phyloP scores from a whole-genome alignment of 2,113 vertebrate species.

The Cyrtonyx montezumae region DNA sequence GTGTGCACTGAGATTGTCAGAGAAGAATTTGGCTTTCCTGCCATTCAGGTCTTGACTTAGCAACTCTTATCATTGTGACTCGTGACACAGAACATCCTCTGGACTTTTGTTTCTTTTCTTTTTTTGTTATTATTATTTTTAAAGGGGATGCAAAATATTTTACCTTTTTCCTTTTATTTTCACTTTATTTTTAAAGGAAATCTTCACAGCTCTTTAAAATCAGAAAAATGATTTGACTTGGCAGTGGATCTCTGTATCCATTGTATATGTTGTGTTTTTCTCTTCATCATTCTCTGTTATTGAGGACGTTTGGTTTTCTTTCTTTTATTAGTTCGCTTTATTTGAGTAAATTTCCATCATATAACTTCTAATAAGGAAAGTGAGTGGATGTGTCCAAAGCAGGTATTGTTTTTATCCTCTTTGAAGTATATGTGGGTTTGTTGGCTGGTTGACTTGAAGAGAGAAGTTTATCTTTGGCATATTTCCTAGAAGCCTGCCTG shows the following conservation, averaged over 20 bases:
- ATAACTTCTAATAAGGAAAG: background rate
- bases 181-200: background rate
- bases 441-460: background rate
- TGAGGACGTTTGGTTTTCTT: background rate
- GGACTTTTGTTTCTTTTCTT: background rate
- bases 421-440: background rate
- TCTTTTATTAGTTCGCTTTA: background rate
- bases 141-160: background rate
- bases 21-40: background rate
- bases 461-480: conserved; percentile 19
- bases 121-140: background rate
- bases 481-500: conserved; percentile 1
- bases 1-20: background rate
- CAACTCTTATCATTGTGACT: background rate
- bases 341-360: background rate
- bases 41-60: background rate
- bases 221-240: background rate
- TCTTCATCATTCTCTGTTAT: background rate
- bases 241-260: background rate
- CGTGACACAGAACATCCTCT: background rate
- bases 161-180: no score
- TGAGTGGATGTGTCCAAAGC: background rate
- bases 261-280: background rate
- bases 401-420: background rate
- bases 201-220: background rate